Percentiles rank a stretch among this genome's conserved stretches.
Conservation (phyloP, 2,113 vertebrate species). For the Scopus umbretta region DNA sequence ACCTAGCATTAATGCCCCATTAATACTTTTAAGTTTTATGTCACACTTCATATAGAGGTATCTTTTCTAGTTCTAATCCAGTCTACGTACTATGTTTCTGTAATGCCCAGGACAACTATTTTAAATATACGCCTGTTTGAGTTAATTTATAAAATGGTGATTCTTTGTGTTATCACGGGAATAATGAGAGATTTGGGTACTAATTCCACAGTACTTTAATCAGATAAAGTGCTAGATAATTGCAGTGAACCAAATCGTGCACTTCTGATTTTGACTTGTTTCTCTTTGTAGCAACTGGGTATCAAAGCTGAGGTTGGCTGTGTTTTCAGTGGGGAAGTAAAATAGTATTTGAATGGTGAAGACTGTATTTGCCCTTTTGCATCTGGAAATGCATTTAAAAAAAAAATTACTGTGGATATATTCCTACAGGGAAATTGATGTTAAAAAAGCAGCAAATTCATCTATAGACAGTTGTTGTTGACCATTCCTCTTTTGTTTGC, state of each 20-base stretch:
- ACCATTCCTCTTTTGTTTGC: background rate
- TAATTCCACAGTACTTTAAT: conserved; percentile 29
- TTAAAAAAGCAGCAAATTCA: background rate
- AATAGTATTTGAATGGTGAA: background rate
- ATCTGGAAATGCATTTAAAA: background rate
- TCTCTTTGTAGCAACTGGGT: background rate
- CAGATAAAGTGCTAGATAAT: conserved; percentile 18
- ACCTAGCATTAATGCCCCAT: background rate
- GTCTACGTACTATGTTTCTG: background rate
- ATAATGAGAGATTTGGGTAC: conserved; percentile 10
- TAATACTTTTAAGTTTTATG: background rate
- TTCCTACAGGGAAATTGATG: background rate
- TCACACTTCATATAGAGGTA: background rate
- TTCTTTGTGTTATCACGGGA: background rate
- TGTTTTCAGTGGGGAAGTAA: background rate
- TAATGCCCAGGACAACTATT: background rate
- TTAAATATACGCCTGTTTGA: background rate
- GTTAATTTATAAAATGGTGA: background rate
- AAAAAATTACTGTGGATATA: background rate
- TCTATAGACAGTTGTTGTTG: background rate
- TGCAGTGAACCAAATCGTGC: background rate
- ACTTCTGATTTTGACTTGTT: background rate
- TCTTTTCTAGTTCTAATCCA: background rate
- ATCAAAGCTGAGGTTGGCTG: background rate
- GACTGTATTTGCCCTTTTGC: background rate